Percentiles rank a stretch among this genome's conserved stretches.
Evolutionary conservation across 2,113 vertebrate genomes (phyloP).

Genomic region (Varanus komodoensis): DNA sequence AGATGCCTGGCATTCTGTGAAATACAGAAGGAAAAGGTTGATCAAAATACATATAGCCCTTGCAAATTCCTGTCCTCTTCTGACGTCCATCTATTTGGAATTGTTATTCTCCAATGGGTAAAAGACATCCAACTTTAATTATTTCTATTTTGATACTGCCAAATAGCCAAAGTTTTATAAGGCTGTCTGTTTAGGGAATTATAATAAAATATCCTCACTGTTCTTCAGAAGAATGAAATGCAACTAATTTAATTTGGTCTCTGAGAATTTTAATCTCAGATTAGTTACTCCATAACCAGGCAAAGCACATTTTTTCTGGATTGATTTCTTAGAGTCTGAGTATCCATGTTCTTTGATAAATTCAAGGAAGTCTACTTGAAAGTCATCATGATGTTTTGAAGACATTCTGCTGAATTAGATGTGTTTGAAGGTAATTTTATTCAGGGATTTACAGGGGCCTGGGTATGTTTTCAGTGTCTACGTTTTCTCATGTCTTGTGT

Average conservation of each 20-base stretch:
- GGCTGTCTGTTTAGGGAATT: slow-evolving; percentile 54
- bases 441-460: background rate
- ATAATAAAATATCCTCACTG: slow-evolving; percentile 33
- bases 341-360: background rate
- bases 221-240: slow-evolving; percentile 27
- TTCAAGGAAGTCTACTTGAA: background rate
- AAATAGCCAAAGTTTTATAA: slow-evolving; percentile 61
- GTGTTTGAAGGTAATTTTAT: background rate
- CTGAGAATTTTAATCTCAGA: background rate
- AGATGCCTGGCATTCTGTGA: no score
- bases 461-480: background rate
- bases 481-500: background rate
- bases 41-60: no score
- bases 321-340: background rate
- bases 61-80: no score
- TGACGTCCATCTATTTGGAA: no score
- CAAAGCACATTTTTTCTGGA: background rate
- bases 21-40: no score
- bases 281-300: background rate
- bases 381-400: background rate
- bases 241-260: slow-evolving; percentile 26
- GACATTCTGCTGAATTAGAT: background rate
- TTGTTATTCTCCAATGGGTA: slow-evolving; percentile 56
- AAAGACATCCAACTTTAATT: no score
- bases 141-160: slow-evolving; percentile 40